Evolutionary conservation across 2,797 vertebrate genomes (phyloP), one percentile per base, ranked within the genome.

Genomic region (Percopsis omiscomaycus): DNA sequence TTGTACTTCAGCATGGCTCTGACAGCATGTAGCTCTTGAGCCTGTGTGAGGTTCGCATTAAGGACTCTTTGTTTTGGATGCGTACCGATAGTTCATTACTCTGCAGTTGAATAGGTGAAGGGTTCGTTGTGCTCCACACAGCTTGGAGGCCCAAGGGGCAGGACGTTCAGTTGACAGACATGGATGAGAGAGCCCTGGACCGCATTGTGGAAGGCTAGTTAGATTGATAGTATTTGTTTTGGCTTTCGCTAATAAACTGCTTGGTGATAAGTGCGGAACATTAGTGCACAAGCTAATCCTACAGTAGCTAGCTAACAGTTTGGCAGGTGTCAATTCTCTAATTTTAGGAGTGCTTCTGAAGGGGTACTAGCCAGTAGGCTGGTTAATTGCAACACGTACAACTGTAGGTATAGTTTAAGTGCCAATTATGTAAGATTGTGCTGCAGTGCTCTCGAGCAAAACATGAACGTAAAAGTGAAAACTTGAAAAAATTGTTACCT

Each of bases 61-160:
- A 61, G 71, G 64, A 67, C 71, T 80, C 65, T 79, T 85, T 87
- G 78, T 78, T 78, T 74, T 86, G 72, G 68, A 64, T 27, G 2
- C 49, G 28, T 55, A 30, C 54, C 55, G 70, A 77, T 80, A 81
- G 57, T 47, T 58, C 73, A 75, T 86, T 82, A 67, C 49, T 78
- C 75, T 52, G 1, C 61, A 28, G 71, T 74, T 66, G 67, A 86
- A 78, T 64, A 53, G 71, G 67, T 63, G 60, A 61, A 61, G 67
- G 28, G 15, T 52, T 66, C 73, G 73, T 78, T 79, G 70, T 65
- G 74, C 61, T 76, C 71, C 65, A 64, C 78, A 71, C 64, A 51
- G 56, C 62, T 57, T 75, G 32, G 55, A 0, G 14, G 68, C 68
- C 62, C 72, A 2, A 28, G 51, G 28, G 71, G 54, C 54, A 53